phyloP scores from a whole-genome alignment of 2,113 vertebrate species.

The Sprattus sprattus region DNA sequence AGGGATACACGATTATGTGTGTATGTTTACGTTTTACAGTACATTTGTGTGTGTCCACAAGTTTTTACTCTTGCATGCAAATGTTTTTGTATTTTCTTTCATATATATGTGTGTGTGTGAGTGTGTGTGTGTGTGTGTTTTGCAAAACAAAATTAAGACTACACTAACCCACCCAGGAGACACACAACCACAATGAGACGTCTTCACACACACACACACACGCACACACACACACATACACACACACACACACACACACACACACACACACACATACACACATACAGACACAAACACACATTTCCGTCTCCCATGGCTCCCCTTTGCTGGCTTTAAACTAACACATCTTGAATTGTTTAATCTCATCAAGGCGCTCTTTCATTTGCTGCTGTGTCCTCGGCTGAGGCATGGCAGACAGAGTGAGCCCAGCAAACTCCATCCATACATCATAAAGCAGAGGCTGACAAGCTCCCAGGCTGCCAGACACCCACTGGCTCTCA shows the following conservation, averaged over 20 bases:
- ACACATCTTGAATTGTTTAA: constrained; percentile 73
- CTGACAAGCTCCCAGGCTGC: constrained; percentile 44
- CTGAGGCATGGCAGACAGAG: constrained; percentile 61
- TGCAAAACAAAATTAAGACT: not conserved
- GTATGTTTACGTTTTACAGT: constrained; percentile 27
- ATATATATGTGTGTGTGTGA: constrained; percentile 29
- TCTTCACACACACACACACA: not conserved
- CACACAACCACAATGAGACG: not conserved
- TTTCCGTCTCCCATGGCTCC: not conserved
- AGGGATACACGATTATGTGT: not conserved
- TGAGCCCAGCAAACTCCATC: constrained; percentile 58
- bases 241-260: not conserved
- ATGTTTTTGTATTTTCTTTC: not conserved
- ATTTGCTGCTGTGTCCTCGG: constrained; percentile 52
- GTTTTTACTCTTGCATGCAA: not conserved
- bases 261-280: constrained; percentile 37
- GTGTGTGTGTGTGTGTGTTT: constrained; percentile 20
- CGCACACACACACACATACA: not conserved
- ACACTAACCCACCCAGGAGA: not conserved
- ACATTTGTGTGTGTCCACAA: not conserved
- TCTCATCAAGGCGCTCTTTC: constrained; percentile 63
- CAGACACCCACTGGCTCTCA: constrained; percentile 56
- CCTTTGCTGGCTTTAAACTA: not conserved
- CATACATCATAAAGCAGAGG: constrained; percentile 57
- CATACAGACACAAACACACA: constrained; percentile 43